Conservation (phyloP, 2,888 invertebrate species). For the Epinotia demarniana region DNA sequence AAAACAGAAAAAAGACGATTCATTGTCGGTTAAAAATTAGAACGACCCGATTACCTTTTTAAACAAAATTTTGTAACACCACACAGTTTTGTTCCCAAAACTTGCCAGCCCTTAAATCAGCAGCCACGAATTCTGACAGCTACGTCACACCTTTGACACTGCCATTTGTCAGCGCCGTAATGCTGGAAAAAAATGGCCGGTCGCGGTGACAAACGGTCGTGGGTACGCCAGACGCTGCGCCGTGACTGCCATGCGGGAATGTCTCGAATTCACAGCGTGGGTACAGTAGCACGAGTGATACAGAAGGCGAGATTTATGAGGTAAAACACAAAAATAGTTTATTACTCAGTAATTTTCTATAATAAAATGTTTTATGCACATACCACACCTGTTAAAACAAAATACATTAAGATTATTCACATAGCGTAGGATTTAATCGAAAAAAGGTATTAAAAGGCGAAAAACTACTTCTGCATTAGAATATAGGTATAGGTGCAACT, state of each 20-base stretch:
- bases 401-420: too few species aligned
- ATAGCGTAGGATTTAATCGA: too few species aligned
- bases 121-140: constrained; percentile 24
- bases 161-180: constrained; percentile 38
- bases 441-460: too few species aligned
- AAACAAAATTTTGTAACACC: background rate
- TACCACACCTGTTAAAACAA: too few species aligned
- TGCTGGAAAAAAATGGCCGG: constrained; percentile 45
- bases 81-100: background rate
- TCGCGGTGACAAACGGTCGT: constrained; percentile 43
- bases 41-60: background rate
- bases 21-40: too few species aligned
- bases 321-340: background rate
- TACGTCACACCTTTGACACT: constrained; percentile 39
- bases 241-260: constrained; percentile 63
- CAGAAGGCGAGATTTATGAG: constrained; percentile 1
- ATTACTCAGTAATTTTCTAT: too few species aligned
- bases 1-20: too few species aligned
- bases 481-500: too few species aligned
- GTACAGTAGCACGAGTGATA: background rate
- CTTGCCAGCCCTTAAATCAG: constrained; percentile 28
- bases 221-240: constrained; percentile 55
- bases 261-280: constrained; percentile 59
- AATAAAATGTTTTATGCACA: too few species aligned
- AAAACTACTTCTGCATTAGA: too few species aligned